Base-by-base conservation (phyloP, 1,140 invertebrate genomes). In the Rhagoletis pomonella region DNA sequence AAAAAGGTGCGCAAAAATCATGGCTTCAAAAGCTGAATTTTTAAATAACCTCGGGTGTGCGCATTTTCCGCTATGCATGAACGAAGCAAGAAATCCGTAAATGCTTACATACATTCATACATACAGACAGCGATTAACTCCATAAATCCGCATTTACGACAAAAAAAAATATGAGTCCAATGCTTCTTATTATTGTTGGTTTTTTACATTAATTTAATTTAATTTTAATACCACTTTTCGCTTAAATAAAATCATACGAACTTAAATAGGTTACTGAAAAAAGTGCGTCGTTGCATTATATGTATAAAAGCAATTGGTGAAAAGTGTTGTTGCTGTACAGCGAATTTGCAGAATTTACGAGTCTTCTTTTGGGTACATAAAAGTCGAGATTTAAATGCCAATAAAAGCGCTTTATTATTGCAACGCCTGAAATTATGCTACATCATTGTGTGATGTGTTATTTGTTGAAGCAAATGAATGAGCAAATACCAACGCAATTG, bases 401-500 rank as follows among this genome's bases (percentile, higher is more conserved):
- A 81, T 81, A 81, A 81, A 29, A 50, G 12, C n/a, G 44, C 47
- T 81, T 55, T 81, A 81, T 55, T 81, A 29, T 81, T 81, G 19
- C 42, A 55, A 81, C 47, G 73, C 73, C 73, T 47, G 73, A 81
- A 81, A 81, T 81, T 81, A 81, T 81, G 73, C 73, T 81, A 81
- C 47, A 81, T 81, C n/a, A 58, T 81, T 81, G 47, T 19, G 73
- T 55, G 47, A 50, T 50, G 19, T 81, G 19, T 81, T 81, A 7
- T 81, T 81, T 73, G 4, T n/a, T 55, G 73, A 12, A 81, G 73
- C n/a, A 50, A 55, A 81, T 81, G 12, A 55, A 55, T 44, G 67
- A 1, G 29, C 29, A 44, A 73, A 44, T 44, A 42, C 44, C 2
- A 7, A n/a, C 4, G 4, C 4, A 42, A 44, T 14, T 3, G 1